Evolutionary conservation across 2,888 invertebrate species (phyloP), one percentile per base, ranked within the genome.

Genomic region (Acanthosepion esculentum): DNA sequence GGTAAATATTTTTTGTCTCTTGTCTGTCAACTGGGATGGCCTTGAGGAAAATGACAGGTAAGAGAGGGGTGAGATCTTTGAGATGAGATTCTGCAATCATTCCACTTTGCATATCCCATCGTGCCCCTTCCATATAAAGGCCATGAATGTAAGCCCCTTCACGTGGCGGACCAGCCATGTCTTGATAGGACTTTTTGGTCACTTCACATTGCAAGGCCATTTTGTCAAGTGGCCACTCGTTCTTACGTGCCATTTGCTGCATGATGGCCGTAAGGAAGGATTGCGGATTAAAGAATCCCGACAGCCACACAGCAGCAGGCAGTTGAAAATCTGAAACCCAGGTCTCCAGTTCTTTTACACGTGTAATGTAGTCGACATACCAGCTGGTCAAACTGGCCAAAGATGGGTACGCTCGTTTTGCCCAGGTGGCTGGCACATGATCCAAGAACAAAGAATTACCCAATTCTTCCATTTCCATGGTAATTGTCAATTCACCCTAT

Each of bases 191-290:
- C 97, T 99, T 99, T 98, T 99, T 99, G 20, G 99, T 99, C 95
- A 99, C 99, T 97, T 99, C 99, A 97, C 99, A 99, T 97, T 99
- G 99, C 48, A 99, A 98, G 97, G 99, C 99, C 99, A 99, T 99
- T 98, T 99, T 99, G 97, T 99, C 99, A 93, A 99, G 98, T 0
- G 99, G 99, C 96, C 99, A 98, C 97, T 99, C 99, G 97, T 99
- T 99, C 97, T 98, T 98, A 64, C 99, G 98, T 0, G 99, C 99
- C 59, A 99, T 99, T 96, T 99, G 99, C 98, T 99, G 99, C 99
- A 99, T 99, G 96, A 99, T 99, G 94, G 99, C 99, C 0, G 99
- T 99, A 95, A 99, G 98, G 96, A 99, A 98, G 91, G 99, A 99
- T 97, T 99, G 99, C 0, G 99, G 99, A 97, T 99, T 99, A 98